Evolutionary conservation across 2,888 invertebrate genomes (phyloP).

Genomic region (Phalera bucephala): DNA sequence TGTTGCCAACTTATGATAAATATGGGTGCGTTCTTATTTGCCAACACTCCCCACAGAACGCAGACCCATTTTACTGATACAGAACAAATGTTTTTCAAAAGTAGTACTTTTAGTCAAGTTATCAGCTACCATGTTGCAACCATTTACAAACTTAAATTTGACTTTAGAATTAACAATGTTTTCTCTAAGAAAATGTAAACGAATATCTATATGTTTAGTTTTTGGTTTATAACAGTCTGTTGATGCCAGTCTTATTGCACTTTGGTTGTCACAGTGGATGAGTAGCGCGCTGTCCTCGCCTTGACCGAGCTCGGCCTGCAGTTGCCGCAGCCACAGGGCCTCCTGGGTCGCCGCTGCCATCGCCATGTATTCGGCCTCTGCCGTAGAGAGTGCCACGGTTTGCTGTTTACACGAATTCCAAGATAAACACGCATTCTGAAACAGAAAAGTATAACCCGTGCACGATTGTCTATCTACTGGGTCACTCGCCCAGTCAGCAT

Average conservation of each 20-base stretch:
- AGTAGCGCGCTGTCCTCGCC: conserved; percentile 28
- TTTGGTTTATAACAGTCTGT: no score
- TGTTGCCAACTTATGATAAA: no score
- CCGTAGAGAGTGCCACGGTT: conserved; percentile 22
- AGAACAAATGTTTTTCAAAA: conserved; percentile 16
- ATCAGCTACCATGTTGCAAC: conserved; percentile 19
- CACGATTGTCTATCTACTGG: conserved; percentile 22
- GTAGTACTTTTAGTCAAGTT: conserved; percentile 13
- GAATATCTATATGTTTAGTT: neutral
- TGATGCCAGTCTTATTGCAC: no score
- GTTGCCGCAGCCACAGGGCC: conserved; percentile 10
- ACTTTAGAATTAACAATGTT: conserved; percentile 11
- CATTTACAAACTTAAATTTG: conserved; percentile 20
- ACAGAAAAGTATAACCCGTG: conserved; percentile 27
- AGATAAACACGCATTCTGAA: conserved; percentile 23
- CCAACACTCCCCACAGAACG: conserved; percentile 7
- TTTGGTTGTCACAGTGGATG: conserved; percentile 23
- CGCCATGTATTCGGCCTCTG: no score
- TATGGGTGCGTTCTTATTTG: neutral
- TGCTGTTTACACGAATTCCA: no score
- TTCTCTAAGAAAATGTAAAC: conserved; percentile 17
- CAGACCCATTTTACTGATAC: conserved; percentile 19
- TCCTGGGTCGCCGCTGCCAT: conserved; percentile 19
- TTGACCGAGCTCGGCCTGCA: conserved; percentile 7
- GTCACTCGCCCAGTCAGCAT: conserved; percentile 17